Evolutionary conservation across 2,113 vertebrate genomes (phyloP).

Genomic region (Quiscalus mexicanus): DNA sequence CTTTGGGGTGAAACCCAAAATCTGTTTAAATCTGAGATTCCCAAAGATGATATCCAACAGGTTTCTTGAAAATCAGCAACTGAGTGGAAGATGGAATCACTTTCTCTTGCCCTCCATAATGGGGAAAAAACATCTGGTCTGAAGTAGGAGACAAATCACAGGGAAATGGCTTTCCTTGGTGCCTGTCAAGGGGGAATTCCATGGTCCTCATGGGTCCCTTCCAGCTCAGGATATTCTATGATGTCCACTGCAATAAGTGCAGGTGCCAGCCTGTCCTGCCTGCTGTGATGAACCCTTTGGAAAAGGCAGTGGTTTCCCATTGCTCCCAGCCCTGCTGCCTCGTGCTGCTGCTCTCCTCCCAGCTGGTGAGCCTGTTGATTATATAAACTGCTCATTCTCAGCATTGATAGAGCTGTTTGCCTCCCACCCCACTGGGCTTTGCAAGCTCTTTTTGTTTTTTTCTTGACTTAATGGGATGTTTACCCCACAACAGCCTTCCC

Average conservation of each 20-base stretch:
- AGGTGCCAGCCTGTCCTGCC: background rate
- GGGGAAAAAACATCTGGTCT: background rate
- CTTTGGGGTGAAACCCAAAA: background rate
- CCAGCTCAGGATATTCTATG: background rate
- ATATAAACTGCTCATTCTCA: background rate
- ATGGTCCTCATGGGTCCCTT: background rate
- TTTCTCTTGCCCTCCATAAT: background rate
- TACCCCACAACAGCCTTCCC: constrained; percentile 4
- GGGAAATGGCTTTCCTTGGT: background rate
- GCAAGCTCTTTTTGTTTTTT: background rate
- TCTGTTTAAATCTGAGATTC: background rate
- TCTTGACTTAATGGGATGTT: constrained; percentile 30
- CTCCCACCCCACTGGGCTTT: constrained; percentile 19
- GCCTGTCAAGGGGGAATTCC: background rate
- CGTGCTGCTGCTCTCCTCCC: background rate
- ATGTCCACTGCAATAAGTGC: background rate
- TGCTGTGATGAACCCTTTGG: rapidly evolving
- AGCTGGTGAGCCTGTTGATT: constrained; percentile 14
- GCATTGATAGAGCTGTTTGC: background rate
- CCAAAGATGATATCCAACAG: background rate
- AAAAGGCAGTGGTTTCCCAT: background rate
- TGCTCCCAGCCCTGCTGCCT: background rate
- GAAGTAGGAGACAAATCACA: background rate
- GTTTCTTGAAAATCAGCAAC: background rate
- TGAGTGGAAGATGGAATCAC: background rate